Base-by-base conservation (phyloP, 2,888 invertebrate species). In the Hoplodrina ambigua region DNA sequence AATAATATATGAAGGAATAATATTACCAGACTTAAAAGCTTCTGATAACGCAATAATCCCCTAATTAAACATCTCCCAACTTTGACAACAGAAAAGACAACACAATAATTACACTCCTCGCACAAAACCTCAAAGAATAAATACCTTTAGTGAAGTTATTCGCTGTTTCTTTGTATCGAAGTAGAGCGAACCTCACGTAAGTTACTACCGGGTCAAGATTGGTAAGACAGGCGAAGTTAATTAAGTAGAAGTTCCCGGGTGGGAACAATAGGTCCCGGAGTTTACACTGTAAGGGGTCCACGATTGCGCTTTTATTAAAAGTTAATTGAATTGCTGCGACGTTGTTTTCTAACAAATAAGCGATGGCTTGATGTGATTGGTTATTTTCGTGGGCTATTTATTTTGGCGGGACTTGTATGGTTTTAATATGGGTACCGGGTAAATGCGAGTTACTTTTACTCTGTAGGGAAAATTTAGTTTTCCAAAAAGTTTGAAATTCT, bases 251-350 rank as follows among this genome's bases (percentile, higher is more conserved):
- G 63, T 75, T 76, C 81, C 79, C 82, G 77, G 75, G 81, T 81
- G 81, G 75, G 70, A 85, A 88, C 88, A 87, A 83, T 81, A 84
- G 85, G 78, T 54, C 67, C 68, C 80, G 25, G 81, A 85, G 85
- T 86, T 87, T 86, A 86, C 83, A 82, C 82, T 83, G 80, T 82
- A 79, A 81, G 78, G 65, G 84, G 61, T 70, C 73, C 79, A 60
- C 72, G 82, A 81, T 84, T 82, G 84, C 75, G 82, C 82, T 88
- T 86, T 86, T 88, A 89, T 87, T 89, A 86, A 88, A 88, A 86
- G 82, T 86, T 85, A 87, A 89, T 89, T 86, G 85, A 85, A 87
- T 81, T 82, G 70, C 72, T 77, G 69, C 70, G 80, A 83, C 71
- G 65, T 75, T 82, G 78, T 82, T 83, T 78, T 68, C 55, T 63